A percentile compares a stretch with the other conserved stretches of the same genome.
Evolutionary conservation across 2,797 vertebrate species (phyloP).

Genomic region (Gymnothorax javanicus): DNA sequence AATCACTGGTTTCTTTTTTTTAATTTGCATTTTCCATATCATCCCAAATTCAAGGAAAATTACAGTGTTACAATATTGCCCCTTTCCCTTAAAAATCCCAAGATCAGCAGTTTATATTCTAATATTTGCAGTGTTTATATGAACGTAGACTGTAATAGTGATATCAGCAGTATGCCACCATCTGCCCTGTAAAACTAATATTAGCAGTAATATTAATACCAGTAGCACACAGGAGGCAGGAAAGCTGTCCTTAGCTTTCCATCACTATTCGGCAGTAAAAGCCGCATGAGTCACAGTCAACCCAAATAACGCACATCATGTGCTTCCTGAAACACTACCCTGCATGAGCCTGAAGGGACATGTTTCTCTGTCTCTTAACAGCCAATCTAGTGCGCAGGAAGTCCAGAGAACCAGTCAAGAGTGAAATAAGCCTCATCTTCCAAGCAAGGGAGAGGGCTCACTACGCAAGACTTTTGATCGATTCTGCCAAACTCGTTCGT

Average conservation of each 20-base stretch:
- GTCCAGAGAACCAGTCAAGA: not conserved
- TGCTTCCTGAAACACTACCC: not conserved
- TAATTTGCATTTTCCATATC: too few species aligned
- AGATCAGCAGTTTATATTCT: not conserved
- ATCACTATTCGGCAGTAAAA: conserved; percentile 1
- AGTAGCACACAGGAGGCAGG: not conserved
- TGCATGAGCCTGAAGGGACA: not conserved
- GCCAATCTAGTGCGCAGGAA: not conserved
- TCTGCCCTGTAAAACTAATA: not conserved
- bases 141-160: not conserved
- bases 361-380: not conserved
- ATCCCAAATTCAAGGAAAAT: too few species aligned
- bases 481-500: not conserved
- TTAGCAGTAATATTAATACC: not conserved
- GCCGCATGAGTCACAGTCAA: not conserved
- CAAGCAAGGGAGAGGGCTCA: not conserved
- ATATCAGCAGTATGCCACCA: not conserved
- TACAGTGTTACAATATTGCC: not conserved
- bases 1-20: too few species aligned
- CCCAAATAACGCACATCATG: not conserved
- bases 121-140: not conserved
- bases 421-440: not conserved
- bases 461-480: not conserved
- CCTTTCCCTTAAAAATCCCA: not conserved
- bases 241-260: not conserved